Evolutionary conservation across 2,888 invertebrate species (phyloP).

Genomic region (Andrena camellia): DNA sequence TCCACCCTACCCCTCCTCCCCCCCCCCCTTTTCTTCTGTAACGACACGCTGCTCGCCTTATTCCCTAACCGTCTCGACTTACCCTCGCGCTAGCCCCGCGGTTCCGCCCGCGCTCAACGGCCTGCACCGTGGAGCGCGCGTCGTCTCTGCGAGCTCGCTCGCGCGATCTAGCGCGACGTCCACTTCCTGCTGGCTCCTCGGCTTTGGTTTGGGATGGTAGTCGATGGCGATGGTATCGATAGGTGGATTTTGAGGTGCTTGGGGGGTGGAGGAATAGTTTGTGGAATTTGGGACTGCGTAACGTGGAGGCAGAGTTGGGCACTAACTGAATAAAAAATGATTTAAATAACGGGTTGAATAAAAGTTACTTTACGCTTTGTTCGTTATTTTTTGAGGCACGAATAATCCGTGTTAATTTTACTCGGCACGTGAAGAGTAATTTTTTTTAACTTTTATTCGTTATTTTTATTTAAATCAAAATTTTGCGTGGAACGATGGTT

Average conservation of each 20-base stretch:
- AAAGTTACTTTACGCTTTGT: too few relatives aligned
- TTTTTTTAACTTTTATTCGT: too few relatives aligned
- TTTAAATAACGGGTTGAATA: too few relatives aligned
- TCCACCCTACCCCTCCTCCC: background rate
- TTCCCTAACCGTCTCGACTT: conserved; percentile 65
- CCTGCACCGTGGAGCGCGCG: conserved; percentile 40
- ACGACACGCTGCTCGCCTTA: conserved; percentile 42
- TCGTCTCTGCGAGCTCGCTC: conserved; percentile 9
- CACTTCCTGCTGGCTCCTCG: conserved; percentile 45
- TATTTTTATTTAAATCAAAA: too few relatives aligned
- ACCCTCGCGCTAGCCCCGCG: conserved; percentile 27
- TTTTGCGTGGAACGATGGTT: too few relatives aligned
- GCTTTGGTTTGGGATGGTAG: background rate
- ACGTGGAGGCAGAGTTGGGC: too few relatives aligned
- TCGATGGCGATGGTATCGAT: conserved; percentile 10
- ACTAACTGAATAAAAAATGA: too few relatives aligned
- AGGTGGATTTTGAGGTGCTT: background rate
- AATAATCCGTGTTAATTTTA: too few relatives aligned
- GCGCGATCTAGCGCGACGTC: conserved; percentile 36
- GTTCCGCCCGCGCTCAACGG: conserved; percentile 27
- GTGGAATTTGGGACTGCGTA: too few relatives aligned
- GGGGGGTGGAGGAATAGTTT: background rate
- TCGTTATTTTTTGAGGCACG: too few relatives aligned
- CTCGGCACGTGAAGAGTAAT: too few relatives aligned
- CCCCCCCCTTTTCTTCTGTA: background rate